Evolutionary conservation across 2,888 invertebrate species (phyloP), one percentile per base, ranked within the genome.

Genomic region (Trichogramma evanescens): DNA sequence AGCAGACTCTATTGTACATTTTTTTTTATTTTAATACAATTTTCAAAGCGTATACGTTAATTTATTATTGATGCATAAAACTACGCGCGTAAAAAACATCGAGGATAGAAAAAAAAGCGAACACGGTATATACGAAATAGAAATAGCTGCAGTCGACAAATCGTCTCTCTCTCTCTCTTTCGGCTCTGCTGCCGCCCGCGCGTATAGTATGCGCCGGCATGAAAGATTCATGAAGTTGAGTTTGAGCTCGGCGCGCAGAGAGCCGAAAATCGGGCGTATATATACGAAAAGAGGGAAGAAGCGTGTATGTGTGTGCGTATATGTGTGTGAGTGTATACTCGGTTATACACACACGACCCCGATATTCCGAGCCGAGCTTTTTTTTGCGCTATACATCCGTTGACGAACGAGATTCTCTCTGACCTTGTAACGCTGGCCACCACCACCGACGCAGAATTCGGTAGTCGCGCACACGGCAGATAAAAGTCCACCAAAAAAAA

Each of bases 211-310:
- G 13, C 13, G 13, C 13, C 13, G 13, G 70, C 68, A 74, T 75
- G 72, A 75, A 76, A 74, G 73, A 75, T 76, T 75, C 76, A 75
- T 43, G 67, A 67, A 69, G 66, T 69, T 66, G 67, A 63, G 67
- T 65, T 65, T 68, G 66, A 63, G 66, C 56, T 43, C 5, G 26
- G 45, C 39, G 49, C 42, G 50, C 50, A 13, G 49, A 10, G 44
- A 4, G 55, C 53, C 44, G 61, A 52, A 43, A 50, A 46, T 66
- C 68, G 65, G 55, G 64, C 68, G 66, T 66, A 63, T 68, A 63
- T 68, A 63, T 58, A 60, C 55, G 65, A 64, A 59, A 58, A 62
- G 53, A 58, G 58, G 54, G 56, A 58, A 50, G 60, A 43, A 40
- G 65, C 61, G 62, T 62, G 60, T 58, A 63, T 64, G 59, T 65